phyloP scores from a whole-genome alignment of 2,113 vertebrate species.

The Kryptolebias marmoratus region DNA sequence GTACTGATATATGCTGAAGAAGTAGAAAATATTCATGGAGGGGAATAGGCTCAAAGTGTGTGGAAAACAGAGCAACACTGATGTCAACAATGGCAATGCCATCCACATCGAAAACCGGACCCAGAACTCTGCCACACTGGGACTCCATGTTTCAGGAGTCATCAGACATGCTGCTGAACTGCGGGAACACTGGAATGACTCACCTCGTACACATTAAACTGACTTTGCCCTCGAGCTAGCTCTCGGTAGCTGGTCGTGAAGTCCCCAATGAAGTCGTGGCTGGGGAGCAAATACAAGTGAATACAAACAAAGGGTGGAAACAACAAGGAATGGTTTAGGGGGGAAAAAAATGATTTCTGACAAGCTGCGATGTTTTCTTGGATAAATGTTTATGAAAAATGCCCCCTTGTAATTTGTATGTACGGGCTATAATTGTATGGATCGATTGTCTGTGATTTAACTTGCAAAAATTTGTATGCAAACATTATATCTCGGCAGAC shows the following conservation, averaged over 20 bases:
- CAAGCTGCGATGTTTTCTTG: background rate
- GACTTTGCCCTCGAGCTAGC: slow-evolving; percentile 92
- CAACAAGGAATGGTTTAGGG: slow-evolving; percentile 1
- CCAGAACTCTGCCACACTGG: background rate
- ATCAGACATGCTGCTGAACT: background rate
- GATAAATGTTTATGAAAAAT: too few relatives aligned
- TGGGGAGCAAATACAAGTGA: slow-evolving; percentile 51
- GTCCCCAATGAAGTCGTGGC: slow-evolving; percentile 98
- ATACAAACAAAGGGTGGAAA: slow-evolving; percentile 7
- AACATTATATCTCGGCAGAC: background rate
- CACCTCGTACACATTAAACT: slow-evolving; percentile 96
- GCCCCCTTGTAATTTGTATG: too few relatives aligned
- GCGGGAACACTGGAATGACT: slow-evolving; percentile 48
- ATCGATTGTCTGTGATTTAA: background rate
- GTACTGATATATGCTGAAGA: background rate
- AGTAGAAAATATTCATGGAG: background rate
- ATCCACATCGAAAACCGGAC: slow-evolving; percentile 24
- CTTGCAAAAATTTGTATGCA: background rate
- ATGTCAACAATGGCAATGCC: slow-evolving; percentile 43
- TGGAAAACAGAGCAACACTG: slow-evolving; percentile 23
- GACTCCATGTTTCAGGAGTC: slow-evolving; percentile 22
- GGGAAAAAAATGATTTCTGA: slow-evolving; percentile 7
- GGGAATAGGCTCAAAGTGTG: background rate
- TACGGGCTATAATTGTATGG: too few relatives aligned
- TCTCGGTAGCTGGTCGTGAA: slow-evolving; percentile 96